These are phyloP conservation scores for Oryzias sinensis DNA, from an alignment of 2,797 vertebrate genomes.

Conservation along the genomic window DNA sequence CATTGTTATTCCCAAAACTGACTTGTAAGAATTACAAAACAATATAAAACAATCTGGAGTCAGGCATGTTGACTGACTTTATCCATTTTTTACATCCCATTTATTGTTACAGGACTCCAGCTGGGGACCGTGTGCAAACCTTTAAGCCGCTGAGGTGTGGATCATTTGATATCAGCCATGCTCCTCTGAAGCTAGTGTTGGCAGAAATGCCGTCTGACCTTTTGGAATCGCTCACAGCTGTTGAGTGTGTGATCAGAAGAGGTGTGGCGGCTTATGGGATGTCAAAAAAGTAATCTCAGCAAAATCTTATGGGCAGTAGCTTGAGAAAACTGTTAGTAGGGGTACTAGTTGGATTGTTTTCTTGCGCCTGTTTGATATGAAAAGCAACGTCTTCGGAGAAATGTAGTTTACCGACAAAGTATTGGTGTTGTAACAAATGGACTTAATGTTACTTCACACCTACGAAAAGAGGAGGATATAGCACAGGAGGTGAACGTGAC, in stretches of 20 bases:
- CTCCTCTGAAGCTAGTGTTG: not conserved
- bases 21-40: no score
- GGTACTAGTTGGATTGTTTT: no score
- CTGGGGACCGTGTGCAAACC: constrained; percentile 2
- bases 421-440: constrained; percentile 1
- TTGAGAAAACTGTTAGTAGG: not conserved
- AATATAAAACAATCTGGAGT: not conserved
- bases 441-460: constrained; percentile 2
- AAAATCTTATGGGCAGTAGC: not conserved
- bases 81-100: not conserved
- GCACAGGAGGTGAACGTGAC: constrained; percentile 24
- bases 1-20: no score
- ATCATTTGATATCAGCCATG: constrained; percentile 9
- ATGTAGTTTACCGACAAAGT: not conserved
- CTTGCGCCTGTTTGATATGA: no score
- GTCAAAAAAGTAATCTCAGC: not conserved
- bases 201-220: constrained; percentile 7
- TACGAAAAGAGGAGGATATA: constrained; percentile 5
- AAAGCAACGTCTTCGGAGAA: no score
- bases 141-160: constrained; percentile 6
- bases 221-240: constrained; percentile 12
- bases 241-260: not conserved
- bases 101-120: not conserved
- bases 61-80: not conserved
- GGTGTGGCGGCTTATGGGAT: not conserved